phyloP scores from a whole-genome alignment of 2,888 invertebrate species.

The Drosophila anomelani region DNA sequence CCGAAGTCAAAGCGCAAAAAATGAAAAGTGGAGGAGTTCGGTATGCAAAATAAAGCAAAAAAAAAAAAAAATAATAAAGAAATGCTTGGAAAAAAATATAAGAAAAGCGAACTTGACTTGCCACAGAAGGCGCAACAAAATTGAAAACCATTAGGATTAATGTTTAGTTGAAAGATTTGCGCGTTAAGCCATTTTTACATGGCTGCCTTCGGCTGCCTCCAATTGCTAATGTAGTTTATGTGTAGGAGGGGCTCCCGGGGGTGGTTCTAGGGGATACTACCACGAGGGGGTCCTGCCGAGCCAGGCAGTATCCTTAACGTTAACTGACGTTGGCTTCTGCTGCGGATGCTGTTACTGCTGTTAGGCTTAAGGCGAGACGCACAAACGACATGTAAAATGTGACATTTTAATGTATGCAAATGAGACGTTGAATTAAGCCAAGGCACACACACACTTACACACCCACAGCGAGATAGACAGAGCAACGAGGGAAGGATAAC shows the following conservation, averaged over 20 bases:
- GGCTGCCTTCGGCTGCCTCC: conserved; percentile 65
- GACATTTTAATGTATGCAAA: conserved; percentile 80
- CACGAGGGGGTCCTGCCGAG: conserved; percentile 17
- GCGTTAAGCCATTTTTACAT: conserved; percentile 80
- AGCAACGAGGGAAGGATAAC: background rate
- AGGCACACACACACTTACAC: conserved; percentile 49
- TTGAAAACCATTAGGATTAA: conserved; percentile 81
- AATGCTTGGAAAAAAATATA: conserved; percentile 2
- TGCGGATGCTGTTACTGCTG: conserved; percentile 50
- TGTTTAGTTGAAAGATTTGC: conserved; percentile 81
- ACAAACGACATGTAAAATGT: conserved; percentile 81
- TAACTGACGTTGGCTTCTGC: conserved; percentile 63
- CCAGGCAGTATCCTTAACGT: conserved; percentile 56
- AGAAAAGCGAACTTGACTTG: conserved; percentile 67
- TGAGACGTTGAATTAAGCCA: conserved; percentile 78
- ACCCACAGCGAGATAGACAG: conserved; percentile 27
- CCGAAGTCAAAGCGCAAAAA: conserved; percentile 39
- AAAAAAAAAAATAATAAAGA: background rate
- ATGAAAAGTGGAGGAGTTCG: conserved; percentile 16
- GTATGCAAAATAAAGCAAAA: conserved; percentile 2
- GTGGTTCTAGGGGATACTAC: background rate
- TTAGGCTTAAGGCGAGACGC: conserved; percentile 69
- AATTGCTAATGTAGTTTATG: conserved; percentile 78
- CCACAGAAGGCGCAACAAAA: conserved; percentile 71
- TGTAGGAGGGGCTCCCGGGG: conserved; percentile 54